phyloP scores from a whole-genome alignment of 2,113 vertebrate genomes.

The Pomatostomus ruficeps region DNA sequence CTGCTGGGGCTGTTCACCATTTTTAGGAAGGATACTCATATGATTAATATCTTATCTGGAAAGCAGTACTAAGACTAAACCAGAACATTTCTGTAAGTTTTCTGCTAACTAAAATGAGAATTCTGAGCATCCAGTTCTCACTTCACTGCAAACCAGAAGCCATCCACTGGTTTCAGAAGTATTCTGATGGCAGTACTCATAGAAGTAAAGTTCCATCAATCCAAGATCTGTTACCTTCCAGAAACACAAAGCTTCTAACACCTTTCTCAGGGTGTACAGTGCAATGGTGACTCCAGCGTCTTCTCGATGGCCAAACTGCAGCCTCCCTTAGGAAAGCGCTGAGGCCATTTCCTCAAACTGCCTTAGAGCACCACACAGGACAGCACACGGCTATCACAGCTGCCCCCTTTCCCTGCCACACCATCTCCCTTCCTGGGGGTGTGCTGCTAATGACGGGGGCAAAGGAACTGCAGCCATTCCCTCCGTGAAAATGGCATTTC shows the following conservation, averaged over 20 bases:
- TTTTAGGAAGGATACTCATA: background rate
- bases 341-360: background rate
- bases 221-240: background rate
- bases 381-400: background rate
- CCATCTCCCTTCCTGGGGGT: background rate
- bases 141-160: background rate
- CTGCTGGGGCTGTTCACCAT: background rate
- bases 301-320: background rate
- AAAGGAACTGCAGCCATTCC: background rate
- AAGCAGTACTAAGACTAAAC: background rate
- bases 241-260: background rate
- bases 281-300: background rate
- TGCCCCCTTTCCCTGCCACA: background rate
- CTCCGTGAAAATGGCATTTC: background rate
- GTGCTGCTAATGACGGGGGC: accelerated
- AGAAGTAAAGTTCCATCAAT: background rate
- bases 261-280: background rate
- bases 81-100: background rate
- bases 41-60: background rate
- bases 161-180: background rate
- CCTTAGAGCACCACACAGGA: background rate
- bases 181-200: background rate
- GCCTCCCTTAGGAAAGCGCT: background rate
- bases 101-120: background rate
- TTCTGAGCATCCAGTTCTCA: background rate